A percentile compares a stretch with the other conserved stretches of the same genome.
Evolutionary conservation across 2,888 invertebrate genomes (phyloP).

Genomic region (Agrotis segetum): DNA sequence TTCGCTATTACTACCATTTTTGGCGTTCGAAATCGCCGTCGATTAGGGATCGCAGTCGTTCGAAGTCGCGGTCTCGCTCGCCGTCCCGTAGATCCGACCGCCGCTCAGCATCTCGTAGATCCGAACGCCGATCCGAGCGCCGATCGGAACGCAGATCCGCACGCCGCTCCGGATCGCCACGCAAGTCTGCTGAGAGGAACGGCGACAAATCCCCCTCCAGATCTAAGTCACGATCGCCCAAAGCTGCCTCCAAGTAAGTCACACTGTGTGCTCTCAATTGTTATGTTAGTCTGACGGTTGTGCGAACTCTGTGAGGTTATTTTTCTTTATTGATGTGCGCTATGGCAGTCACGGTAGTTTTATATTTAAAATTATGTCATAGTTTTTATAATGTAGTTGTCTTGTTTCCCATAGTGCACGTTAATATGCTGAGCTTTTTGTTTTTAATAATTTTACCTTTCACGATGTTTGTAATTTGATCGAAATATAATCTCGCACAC

Average conservation of each 20-base stretch:
- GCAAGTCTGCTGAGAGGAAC: constrained; percentile 71
- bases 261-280: constrained; percentile 78
- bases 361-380: neutral
- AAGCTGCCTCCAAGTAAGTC: constrained; percentile 82
- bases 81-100: constrained; percentile 55
- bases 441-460: constrained; percentile 9
- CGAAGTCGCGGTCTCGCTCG: constrained; percentile 77
- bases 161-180: constrained; percentile 72
- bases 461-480: neutral
- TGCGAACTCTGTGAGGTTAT: constrained; percentile 71
- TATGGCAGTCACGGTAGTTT: neutral
- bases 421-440: constrained; percentile 23
- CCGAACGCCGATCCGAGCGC: constrained; percentile 71
- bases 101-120: constrained; percentile 76
- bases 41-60: constrained; percentile 85
- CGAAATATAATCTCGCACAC: constrained; percentile 72
- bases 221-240: constrained; percentile 89
- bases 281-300: constrained; percentile 71
- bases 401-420: constrained; percentile 15
- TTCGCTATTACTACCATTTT: constrained; percentile 62
- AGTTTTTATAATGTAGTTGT: neutral
- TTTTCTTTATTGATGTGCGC: constrained; percentile 57
- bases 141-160: constrained; percentile 69
- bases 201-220: constrained; percentile 76
- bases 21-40: constrained; percentile 67